Conservation (phyloP, 2,888 invertebrate species). For the Nephrocerus scutellatus region DNA sequence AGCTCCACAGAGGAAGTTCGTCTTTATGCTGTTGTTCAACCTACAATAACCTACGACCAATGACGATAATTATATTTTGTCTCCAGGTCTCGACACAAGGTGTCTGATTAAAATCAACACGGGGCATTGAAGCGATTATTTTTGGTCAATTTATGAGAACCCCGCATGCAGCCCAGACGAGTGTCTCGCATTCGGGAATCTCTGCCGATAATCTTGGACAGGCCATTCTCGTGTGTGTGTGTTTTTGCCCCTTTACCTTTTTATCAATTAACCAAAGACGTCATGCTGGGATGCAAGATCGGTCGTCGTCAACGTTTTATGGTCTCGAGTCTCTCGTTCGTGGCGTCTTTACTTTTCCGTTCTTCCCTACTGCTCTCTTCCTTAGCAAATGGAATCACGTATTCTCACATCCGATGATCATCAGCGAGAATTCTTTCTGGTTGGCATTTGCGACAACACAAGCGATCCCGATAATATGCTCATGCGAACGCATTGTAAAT, state of each 20-base stretch:
- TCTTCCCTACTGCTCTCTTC: no score
- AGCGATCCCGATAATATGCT: slow-evolving; percentile 22
- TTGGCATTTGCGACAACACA: slow-evolving; percentile 10
- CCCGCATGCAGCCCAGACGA: neutral
- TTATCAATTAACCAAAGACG: slow-evolving; percentile 23
- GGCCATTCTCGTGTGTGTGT: slow-evolving; percentile 8
- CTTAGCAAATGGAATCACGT: slow-evolving; percentile 7
- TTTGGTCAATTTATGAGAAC: slow-evolving; percentile 18
- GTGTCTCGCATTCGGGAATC: slow-evolving; percentile 7
- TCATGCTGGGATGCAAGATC: slow-evolving; percentile 20
- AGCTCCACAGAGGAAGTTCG: no score
- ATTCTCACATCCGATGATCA: neutral
- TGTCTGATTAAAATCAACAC: slow-evolving; percentile 24
- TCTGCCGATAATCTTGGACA: slow-evolving; percentile 17
- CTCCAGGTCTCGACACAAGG: slow-evolving; percentile 13
- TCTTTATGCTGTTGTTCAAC: no score
- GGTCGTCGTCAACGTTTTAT: slow-evolving; percentile 13
- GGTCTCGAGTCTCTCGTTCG: slow-evolving; percentile 5
- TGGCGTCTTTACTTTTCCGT: no score
- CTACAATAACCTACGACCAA: no score
- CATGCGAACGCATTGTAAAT: slow-evolving; percentile 24
- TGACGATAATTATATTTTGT: no score
- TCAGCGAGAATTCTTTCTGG: neutral
- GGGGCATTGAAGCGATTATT: slow-evolving; percentile 20
- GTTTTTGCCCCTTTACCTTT: slow-evolving; percentile 10